Conservation (phyloP, 2,888 invertebrate species). For the Orthosia gothica region DNA sequence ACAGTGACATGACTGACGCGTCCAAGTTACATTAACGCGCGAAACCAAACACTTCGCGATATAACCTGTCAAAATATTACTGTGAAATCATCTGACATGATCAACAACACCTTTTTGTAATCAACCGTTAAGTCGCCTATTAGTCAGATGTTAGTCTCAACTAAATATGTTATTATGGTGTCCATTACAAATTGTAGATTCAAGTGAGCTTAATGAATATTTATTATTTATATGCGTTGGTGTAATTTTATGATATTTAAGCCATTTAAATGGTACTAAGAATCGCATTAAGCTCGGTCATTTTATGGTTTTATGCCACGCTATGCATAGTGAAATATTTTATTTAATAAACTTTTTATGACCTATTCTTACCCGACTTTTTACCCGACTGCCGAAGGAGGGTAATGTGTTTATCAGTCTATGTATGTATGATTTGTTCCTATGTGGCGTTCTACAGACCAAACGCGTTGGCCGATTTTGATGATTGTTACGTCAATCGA, state of each 20-base stretch:
- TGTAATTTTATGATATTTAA: conserved; percentile 48
- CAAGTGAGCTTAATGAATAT: conserved; percentile 53
- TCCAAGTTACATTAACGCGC: conserved; percentile 77
- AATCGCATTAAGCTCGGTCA: conserved; percentile 17
- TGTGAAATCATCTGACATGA: conserved; percentile 74
- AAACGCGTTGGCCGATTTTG: too few relatives aligned
- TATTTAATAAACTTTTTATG: conserved; percentile 2
- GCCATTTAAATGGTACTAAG: conserved; percentile 43
- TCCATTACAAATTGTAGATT: conserved; percentile 62
- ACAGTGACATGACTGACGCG: conserved; percentile 85
- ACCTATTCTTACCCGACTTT: too few relatives aligned
- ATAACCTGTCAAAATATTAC: conserved; percentile 79
- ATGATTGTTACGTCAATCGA: too few relatives aligned
- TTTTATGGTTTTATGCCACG: conserved; percentile 49
- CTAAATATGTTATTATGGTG: conserved; percentile 69
- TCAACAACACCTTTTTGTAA: conserved; percentile 72
- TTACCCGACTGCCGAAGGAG: too few relatives aligned
- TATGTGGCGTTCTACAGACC: too few relatives aligned
- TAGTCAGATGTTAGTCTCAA: conserved; percentile 62
- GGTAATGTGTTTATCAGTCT: too few relatives aligned
- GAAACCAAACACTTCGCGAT: conserved; percentile 74
- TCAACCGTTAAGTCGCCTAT: conserved; percentile 78
- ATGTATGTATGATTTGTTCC: too few relatives aligned
- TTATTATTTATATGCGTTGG: conserved; percentile 47
- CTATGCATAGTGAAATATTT: conserved; percentile 21